A percentile compares a stretch with the other conserved stretches of the same genome.
These are phyloP conservation scores for Lutraria lutraria DNA, from an alignment of 2,888 invertebrate species.

Conservation along the genomic window DNA sequence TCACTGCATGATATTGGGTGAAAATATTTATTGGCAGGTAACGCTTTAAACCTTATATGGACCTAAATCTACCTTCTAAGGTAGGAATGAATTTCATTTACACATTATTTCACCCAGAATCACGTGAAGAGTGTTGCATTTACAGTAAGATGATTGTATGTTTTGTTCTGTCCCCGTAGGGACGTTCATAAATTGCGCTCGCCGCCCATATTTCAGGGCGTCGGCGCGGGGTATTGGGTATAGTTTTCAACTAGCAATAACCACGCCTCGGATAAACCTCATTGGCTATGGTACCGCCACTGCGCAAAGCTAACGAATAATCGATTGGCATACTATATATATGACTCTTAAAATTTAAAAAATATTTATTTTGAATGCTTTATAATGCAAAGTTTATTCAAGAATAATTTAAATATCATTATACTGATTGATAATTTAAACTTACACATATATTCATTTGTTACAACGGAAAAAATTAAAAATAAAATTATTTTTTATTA, in stretches of 20 bases:
- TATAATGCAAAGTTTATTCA: not conserved
- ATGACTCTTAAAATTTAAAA: not conserved
- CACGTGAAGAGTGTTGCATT: too few relatives aligned
- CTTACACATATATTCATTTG: too few relatives aligned
- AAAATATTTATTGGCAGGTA: too few relatives aligned
- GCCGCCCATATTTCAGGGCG: conserved; percentile 84
- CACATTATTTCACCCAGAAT: too few relatives aligned
- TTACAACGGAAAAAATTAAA: not conserved
- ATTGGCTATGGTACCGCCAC: conserved; percentile 83
- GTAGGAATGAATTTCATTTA: too few relatives aligned
- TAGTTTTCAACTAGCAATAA: conserved; percentile 87
- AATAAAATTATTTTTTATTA: not conserved
- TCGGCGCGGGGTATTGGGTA: conserved; percentile 86
- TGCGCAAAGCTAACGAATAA: conserved; percentile 77
- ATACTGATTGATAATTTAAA: too few relatives aligned
- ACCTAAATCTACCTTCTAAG: too few relatives aligned
- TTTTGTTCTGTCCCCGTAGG: conserved; percentile 72
- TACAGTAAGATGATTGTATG: too few relatives aligned
- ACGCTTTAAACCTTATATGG: too few relatives aligned
- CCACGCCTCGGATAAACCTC: conserved; percentile 86
- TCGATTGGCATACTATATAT: not conserved
- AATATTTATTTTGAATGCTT: not conserved
- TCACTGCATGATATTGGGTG: too few relatives aligned
- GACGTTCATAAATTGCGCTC: conserved; percentile 84
- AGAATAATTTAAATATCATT: not conserved